These are phyloP conservation scores for Chamaetylas fuelleborni DNA, from an alignment of 2,113 vertebrate genomes.

Conservation along the genomic window DNA sequence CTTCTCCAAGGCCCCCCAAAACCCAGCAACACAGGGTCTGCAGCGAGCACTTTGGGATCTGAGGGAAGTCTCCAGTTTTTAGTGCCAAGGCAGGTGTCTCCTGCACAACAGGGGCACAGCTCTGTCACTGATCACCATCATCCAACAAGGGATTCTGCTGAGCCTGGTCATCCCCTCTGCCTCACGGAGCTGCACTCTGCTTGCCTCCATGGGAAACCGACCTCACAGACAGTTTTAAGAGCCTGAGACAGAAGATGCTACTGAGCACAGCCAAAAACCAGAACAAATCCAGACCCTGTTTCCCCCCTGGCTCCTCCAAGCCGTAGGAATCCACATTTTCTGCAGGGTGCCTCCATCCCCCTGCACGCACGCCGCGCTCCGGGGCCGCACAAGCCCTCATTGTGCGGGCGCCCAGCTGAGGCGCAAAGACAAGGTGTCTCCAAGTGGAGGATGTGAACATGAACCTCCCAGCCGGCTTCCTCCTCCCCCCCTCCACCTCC, in stretches of 20 bases:
- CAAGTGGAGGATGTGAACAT: constrained; percentile 43
- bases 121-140: not conserved
- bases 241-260: not conserved
- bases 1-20: not conserved
- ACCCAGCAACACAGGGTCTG: accelerated
- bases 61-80: not conserved
- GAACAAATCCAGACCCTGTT: not conserved
- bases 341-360: not conserved
- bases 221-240: not conserved
- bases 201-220: not conserved
- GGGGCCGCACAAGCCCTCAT: constrained; percentile 52
- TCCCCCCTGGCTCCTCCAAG: not conserved
- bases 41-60: accelerated
- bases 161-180: not conserved
- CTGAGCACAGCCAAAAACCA: not conserved
- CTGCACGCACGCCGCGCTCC: not conserved
- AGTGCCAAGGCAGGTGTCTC: not conserved
- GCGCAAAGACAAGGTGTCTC: constrained; percentile 63
- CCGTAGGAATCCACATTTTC: not conserved
- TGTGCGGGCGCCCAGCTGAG: constrained; percentile 25
- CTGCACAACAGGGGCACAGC: not conserved
- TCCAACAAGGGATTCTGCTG: not conserved
- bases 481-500: constrained; percentile 38
- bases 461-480: constrained; percentile 58
- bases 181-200: not conserved